Base-by-base conservation (phyloP, 2,888 invertebrate species). In the Sisyra terminalis region DNA sequence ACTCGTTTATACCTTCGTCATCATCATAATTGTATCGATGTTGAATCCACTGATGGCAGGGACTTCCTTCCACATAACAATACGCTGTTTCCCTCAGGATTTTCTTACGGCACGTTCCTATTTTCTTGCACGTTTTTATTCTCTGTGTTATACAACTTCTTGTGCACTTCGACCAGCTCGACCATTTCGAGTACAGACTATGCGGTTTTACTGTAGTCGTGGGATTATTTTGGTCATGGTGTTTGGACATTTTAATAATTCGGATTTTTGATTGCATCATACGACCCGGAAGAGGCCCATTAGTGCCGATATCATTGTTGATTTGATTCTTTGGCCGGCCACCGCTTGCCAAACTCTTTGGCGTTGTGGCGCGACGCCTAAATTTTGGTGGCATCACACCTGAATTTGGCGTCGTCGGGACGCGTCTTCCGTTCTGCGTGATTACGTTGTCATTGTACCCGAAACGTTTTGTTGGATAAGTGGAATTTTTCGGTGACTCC, bases 21-120 rank as follows among this genome's bases (percentile, higher is more conserved):
- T 37, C 37, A 10, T 37, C 16, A 18, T 17, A 17, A 10, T 18
- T 17, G 4, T 17, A 37, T 4, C 18, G 37, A 37, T 37, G n/a
- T 17, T 16, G 17, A 37, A 37, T 37, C 37, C 37, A 37, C 4
- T 18, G 29, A 42, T 35, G 35, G 57, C 92, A 92, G 53, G 75
- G 75, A 43, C 83, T 81, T 41, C 82, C 83, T 49, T 84, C 80
- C 32, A 79, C 71, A 57, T 84, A 87, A 57, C 92, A 93, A 55
- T 82, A 84, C 2, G 88, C 86, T 5, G 81, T 81, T 61, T 92
- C 87, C 46, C 77, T 73, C 42, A 90, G 73, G 31, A 82, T 73
- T 55, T 80, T 78, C 36, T 74, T 75, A 2, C 80, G 80, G 53
- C 92, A 93, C 50, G 83, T 67, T 8, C 75, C 71, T 1, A 73